Evolutionary conservation across 2,113 vertebrate species (phyloP).

Genomic region (Promerops cafer): DNA sequence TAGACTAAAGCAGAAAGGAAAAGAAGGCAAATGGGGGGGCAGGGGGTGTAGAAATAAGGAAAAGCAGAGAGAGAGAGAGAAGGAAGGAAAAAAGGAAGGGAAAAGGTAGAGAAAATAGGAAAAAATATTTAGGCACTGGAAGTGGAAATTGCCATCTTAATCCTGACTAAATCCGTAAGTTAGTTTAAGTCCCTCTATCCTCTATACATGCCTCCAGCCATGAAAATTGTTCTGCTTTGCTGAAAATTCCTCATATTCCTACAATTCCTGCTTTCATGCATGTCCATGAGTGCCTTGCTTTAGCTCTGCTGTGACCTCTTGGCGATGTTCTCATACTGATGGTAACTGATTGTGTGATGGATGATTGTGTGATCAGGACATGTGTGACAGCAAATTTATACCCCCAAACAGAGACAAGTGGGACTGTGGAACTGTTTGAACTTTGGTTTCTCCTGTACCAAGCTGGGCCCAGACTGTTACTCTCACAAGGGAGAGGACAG

Average conservation of each 20-base stretch:
- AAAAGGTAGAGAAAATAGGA: not conserved
- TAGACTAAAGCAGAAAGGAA: not conserved
- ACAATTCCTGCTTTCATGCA: not conserved
- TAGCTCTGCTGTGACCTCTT: not conserved
- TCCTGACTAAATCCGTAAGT: not conserved
- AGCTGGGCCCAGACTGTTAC: not conserved
- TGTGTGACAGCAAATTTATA: not conserved
- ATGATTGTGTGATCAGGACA: not conserved
- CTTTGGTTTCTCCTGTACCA: not conserved
- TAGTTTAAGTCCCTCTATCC: not conserved
- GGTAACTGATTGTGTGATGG: not conserved
- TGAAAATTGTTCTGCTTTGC: not conserved
- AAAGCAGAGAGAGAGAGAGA: not conserved
- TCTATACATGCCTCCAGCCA: not conserved
- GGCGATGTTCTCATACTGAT: not conserved
- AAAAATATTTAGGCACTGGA: not conserved
- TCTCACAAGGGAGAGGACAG: slow-evolving; percentile 11
- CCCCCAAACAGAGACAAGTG: not conserved
- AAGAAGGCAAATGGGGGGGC: not conserved
- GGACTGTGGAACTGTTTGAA: not conserved
- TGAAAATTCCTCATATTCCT: not conserved
- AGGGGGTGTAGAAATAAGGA: not conserved
- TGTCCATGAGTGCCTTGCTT: not conserved
- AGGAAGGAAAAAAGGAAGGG: not conserved
- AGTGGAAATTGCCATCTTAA: not conserved